Conservation (phyloP, 2,113 vertebrate genomes). For the Grallaria varia region DNA sequence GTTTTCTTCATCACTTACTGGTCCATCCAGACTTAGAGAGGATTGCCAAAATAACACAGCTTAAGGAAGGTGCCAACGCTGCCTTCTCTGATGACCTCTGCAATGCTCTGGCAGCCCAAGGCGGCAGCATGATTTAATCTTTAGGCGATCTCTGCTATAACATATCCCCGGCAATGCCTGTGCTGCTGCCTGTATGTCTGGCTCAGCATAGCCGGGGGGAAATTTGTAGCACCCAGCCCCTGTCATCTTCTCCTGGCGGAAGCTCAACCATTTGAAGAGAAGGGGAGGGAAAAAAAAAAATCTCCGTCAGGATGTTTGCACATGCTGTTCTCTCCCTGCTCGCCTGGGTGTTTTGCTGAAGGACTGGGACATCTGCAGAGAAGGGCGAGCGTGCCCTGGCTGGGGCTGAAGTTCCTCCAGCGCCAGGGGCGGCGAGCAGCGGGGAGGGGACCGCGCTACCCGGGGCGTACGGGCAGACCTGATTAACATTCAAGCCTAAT, state of each 20-base stretch:
- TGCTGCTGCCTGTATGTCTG: neutral
- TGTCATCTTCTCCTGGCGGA: conserved; percentile 50
- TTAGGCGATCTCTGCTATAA: neutral
- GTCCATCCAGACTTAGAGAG: neutral
- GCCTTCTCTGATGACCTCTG: neutral
- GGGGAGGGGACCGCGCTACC: neutral
- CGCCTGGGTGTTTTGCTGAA: neutral
- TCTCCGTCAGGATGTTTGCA: neutral
- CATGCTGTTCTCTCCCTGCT: neutral
- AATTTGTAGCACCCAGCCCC: conserved; percentile 69
- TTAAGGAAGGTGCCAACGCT: neutral
- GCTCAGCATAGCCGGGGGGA: conserved; percentile 18
- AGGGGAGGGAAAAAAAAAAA: neutral
- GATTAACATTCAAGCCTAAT: conserved; percentile 70
- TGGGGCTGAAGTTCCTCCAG: neutral
- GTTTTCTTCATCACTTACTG: neutral
- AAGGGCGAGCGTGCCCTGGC: neutral
- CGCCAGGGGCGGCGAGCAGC: neutral
- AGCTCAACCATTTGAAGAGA: neutral
- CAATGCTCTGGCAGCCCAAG: neutral
- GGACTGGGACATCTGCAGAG: conserved; percentile 52
- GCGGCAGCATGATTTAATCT: neutral
- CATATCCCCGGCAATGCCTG: neutral
- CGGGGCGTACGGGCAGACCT: neutral
- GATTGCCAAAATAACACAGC: neutral